Conservation (phyloP, 1,140 invertebrate genomes). For the Contarinia nasturtii region DNA sequence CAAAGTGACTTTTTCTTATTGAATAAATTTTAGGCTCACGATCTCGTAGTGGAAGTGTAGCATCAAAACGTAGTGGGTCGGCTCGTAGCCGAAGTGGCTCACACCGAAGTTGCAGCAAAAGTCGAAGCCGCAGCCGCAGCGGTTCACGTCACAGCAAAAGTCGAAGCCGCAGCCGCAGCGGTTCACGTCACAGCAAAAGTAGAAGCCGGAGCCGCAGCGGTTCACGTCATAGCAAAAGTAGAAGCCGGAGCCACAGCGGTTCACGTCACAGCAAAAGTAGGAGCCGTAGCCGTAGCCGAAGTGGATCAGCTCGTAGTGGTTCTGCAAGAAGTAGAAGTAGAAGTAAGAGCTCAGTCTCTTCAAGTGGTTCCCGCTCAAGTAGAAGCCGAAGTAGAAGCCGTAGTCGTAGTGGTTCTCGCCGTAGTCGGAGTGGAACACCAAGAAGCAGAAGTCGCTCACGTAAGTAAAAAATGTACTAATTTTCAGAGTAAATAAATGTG, state of each 20-base stretch:
- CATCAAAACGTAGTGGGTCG: conserved; percentile 11
- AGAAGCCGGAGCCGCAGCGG: conserved; percentile 21
- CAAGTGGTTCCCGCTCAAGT: conserved; percentile 5
- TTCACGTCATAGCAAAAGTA: conserved; percentile 22
- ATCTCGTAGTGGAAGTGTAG: conserved; percentile 7
- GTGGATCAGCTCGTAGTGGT: conserved; percentile 17
- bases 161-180: conserved; percentile 7
- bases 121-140: conserved; percentile 16
- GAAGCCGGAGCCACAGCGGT: conserved; percentile 19
- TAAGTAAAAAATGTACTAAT: conserved; percentile 5
- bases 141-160: conserved; percentile 10
- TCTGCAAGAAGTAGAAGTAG: conserved; percentile 8
- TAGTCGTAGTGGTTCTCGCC: conserved; percentile 15
- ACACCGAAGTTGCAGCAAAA: conserved; percentile 20
- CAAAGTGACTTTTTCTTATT: too few species aligned
- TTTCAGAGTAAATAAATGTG: conserved; percentile 5
- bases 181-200: conserved; percentile 6
- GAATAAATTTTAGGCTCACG: conserved; percentile 4
- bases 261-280: conserved; percentile 13
- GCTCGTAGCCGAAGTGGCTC: conserved; percentile 23
- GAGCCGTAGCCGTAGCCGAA: conserved; percentile 19
- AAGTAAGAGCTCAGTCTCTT: neutral
- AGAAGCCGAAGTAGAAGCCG: conserved; percentile 5
- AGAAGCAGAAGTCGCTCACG: conserved; percentile 13
- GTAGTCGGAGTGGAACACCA: conserved; percentile 22